Conservation (phyloP, 2,888 invertebrate genomes). For the Hirtodrosophila alboralis region DNA sequence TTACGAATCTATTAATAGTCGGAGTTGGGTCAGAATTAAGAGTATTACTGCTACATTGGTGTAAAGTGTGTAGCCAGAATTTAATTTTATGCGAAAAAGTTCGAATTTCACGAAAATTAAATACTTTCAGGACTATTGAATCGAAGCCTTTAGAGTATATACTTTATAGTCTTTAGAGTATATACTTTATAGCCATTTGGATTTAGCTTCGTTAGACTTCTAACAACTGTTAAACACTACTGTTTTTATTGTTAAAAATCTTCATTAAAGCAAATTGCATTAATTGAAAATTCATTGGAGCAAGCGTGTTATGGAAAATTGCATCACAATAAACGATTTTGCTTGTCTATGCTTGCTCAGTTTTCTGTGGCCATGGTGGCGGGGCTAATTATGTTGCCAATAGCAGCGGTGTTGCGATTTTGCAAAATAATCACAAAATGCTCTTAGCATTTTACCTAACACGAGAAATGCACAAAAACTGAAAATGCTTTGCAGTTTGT, state of each 20-base stretch:
- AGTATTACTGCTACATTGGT: no score
- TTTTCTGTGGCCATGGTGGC: constrained; percentile 9
- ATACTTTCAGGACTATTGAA: no score
- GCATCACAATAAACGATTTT: constrained; percentile 29
- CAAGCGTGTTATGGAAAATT: constrained; percentile 39
- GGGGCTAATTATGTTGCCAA: constrained; percentile 63
- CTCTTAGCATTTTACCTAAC: constrained; percentile 65
- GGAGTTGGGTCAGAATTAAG: constrained; percentile 86
- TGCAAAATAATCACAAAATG: constrained; percentile 79
- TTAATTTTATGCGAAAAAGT: no score
- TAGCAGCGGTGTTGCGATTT: constrained; percentile 62
- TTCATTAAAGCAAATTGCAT: constrained; percentile 20
- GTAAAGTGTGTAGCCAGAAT: no score
- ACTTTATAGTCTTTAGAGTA: no score
- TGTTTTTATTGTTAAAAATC: no score
- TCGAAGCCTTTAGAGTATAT: no score
- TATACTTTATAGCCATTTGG: no score
- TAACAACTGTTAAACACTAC: no score
- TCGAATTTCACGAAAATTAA: no score
- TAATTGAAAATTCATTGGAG: constrained; percentile 46
- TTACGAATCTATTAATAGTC: constrained; percentile 91
- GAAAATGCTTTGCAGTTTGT: constrained; percentile 40
- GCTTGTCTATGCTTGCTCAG: constrained; percentile 1
- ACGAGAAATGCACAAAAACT: constrained; percentile 48
- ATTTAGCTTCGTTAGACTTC: no score